Base-by-base conservation (phyloP, 64 coral and sea anemone species). In the Porites lutea region DNA sequence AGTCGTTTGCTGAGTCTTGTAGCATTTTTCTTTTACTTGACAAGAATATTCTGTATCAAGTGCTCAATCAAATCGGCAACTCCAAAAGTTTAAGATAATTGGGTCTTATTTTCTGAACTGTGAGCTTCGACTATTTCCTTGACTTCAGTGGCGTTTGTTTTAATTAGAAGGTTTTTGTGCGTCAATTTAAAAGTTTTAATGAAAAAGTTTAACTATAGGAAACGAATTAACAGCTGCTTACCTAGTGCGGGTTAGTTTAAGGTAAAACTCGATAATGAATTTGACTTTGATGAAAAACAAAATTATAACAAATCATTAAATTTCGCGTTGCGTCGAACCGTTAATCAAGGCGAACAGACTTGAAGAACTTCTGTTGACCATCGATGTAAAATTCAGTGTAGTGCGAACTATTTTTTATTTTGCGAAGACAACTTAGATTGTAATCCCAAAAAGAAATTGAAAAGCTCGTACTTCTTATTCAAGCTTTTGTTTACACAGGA, bases 231-330 rank as follows among this genome's bases (percentile, higher is more conserved):
- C 81, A 84, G 81, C 62, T 84, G 81, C 81, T 65, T 82, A 60
- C 22, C 52, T 51, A 84, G 81, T 12, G 63, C 59, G 44, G 47
- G 63, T 84, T 84, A 67, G 81, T 84, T 68, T 84, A 48, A 84
- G 81, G 44, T 84, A 84, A 84, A 84, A 21, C 81, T 84, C 45
- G 63, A 65, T 84, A 68, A 84, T 68, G 62, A 84, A 84, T 84
- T 84, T 84, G 81, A 84, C 81, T 84, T 68, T 68, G 81, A 84
- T 84, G 81, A 84, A 84, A 84, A 52, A 50, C 81, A 84, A 84
- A 84, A 84, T 68, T 84, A 84, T 84, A 84, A 84, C 81, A 84
- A 84, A 84, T 84, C 81, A 84, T 84, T 84, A 84, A 84, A 84
- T 68, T 51, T 15, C 47, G 8, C 69, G 81, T 84, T 68, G 45